phyloP scores from a whole-genome alignment of 2,888 invertebrate species.

The Apodemia mormo region DNA sequence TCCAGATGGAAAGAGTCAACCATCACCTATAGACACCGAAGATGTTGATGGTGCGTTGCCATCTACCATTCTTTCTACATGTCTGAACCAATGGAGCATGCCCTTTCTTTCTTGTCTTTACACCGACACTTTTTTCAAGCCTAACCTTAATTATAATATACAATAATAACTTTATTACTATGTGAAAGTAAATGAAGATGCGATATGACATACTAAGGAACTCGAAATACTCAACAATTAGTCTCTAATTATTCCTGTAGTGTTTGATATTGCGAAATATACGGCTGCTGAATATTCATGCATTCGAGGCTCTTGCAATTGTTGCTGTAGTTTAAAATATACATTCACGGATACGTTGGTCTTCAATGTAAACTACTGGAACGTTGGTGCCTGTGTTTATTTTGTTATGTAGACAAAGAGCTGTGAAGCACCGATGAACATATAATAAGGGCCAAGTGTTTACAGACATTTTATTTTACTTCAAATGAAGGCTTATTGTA shows the following conservation, averaged over 20 bases:
- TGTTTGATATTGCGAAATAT: conserved; percentile 28
- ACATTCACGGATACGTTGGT: conserved; percentile 18
- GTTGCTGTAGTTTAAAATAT: conserved; percentile 17
- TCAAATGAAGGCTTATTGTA: no score
- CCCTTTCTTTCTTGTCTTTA: no score
- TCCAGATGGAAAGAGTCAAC: no score
- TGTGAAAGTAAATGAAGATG: not conserved
- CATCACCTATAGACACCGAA: no score
- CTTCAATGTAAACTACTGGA: conserved; percentile 7
- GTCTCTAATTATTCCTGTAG: not conserved
- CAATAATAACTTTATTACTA: not conserved
- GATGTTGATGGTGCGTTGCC: no score
- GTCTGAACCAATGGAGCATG: no score
- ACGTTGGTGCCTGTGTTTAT: conserved; percentile 5
- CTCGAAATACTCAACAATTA: not conserved
- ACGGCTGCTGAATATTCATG: conserved; percentile 15
- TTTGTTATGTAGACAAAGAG: conserved; percentile 11
- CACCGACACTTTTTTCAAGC: no score
- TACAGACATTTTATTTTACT: no score
- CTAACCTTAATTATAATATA: no score
- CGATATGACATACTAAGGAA: not conserved
- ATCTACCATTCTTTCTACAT: no score
- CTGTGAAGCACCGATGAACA: not conserved
- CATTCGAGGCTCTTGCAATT: conserved; percentile 15
- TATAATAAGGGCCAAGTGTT: not conserved